Base-by-base conservation (phyloP, 1,140 invertebrate species). In the Drosophila grimshawi region DNA sequence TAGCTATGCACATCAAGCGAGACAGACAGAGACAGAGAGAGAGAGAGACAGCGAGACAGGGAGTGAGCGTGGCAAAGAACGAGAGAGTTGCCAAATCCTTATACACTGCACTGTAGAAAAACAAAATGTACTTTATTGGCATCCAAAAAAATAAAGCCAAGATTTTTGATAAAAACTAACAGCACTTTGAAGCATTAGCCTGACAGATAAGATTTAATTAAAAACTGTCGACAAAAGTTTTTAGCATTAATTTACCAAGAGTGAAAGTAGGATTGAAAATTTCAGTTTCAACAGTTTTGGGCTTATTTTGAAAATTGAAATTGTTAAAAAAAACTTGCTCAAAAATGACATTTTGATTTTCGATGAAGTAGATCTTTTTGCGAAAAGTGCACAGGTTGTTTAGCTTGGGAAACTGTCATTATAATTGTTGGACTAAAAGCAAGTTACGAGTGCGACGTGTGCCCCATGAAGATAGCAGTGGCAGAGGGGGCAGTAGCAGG, bases 1-100 rank as follows among this genome's bases (percentile, higher is more conserved):
- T 82, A 88, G 83, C 79, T 79, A 67, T 67, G 71, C 82, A 77
- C 32, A 73, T 60, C 59, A 53, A 46, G 33, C 19, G 19, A 19
- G 19, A 19, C 19, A 3, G 10, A 51, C 33, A 11, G 59, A 1
- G 27, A 41, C 3, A 19, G 19, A 19, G 1, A 19, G 19, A 37
- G 8, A 19, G 39, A 3, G 7, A 32, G 32, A 19, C n/a, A 2
- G 2, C 7, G n/a, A 39, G 43, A 1, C 6, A 32, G 43, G 33
- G 46, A 10, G 32, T 8, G 32, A 6, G n/a, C 2, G n/a, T 35
- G 43, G 3, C 0, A 10, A 5, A 35, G 39, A 7, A n/a, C 39
- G 32, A 11, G 67, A 5, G 11, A 52, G 45, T 2, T 45, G 37
- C 48, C 8, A 27, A 35, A 4, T 6, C 2, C 41, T 48, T 4